Conservation (phyloP, 1,140 invertebrate species). For the Papilio machaon region DNA sequence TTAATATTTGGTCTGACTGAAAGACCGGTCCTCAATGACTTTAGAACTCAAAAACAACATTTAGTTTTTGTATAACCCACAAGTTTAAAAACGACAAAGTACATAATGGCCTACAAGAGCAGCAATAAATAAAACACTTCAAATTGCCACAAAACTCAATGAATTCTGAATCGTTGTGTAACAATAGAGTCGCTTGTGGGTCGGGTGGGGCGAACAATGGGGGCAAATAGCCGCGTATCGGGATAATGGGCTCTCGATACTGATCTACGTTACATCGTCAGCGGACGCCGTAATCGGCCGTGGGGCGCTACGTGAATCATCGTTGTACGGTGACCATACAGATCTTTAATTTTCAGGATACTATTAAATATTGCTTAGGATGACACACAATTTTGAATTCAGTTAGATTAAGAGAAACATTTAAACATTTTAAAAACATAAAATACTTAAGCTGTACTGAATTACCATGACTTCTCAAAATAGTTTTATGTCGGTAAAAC, state of each 20-base stretch:
- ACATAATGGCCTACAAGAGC: not conserved
- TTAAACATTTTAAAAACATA: not conserved
- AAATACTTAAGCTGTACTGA: not conserved
- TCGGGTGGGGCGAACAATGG: constrained; percentile 45
- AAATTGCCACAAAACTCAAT: constrained; percentile 52
- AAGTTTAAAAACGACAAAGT: not conserved
- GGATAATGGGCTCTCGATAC: constrained; percentile 45
- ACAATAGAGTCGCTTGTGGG: constrained; percentile 48
- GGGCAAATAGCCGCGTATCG: constrained; percentile 45
- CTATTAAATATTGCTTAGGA: not conserved
- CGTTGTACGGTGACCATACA: constrained; percentile 40
- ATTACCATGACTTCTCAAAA: not conserved
- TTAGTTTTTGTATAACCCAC: not conserved
- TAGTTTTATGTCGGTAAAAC: not conserved
- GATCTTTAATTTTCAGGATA: not conserved
- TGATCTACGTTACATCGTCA: constrained; percentile 43
- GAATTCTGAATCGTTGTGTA: constrained; percentile 41
- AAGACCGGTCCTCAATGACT: no score
- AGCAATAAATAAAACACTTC: constrained; percentile 13
- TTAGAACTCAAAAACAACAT: not conserved
- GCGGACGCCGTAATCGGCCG: constrained; percentile 42
- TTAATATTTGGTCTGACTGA: no score
- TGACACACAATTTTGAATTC: not conserved
- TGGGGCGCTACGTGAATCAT: constrained; percentile 57
- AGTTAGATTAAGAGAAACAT: not conserved